Base-by-base conservation (phyloP, 2,113 vertebrate genomes). In the Lanius collurio region DNA sequence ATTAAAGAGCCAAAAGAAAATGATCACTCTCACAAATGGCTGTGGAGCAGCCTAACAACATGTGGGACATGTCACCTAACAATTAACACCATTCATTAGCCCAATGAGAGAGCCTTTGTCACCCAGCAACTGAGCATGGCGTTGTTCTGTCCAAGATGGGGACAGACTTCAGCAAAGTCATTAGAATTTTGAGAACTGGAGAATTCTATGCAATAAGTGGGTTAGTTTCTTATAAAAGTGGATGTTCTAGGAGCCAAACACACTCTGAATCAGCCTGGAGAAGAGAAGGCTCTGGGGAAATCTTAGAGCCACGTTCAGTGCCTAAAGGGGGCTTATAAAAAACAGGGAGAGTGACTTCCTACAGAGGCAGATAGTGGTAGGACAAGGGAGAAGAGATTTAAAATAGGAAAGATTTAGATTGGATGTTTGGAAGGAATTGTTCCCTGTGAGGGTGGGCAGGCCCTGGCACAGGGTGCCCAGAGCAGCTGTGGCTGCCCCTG, bases 21-120 rank as follows among this genome's bases (percentile, higher is more conserved):
- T 60, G 15, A 85, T 60, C 50, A 47, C 37, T 93, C 75, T 83
- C 3, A 9, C 27, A 59, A 92, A 90, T 39, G 56, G 79, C 88
- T 94, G 79, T 81, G 79, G 74, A 96, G 55, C 87, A 87, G 82
- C 63, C 81, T 65, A 62, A 88, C 74, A 91, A 83, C 93, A 50
- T 89, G 84, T 77, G 85, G 94, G 80, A 86, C 55, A 74, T 80
- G 79, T 70, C 93, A 94, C 79, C 67, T 67, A 94, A 96, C 92
- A 97, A 96, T 94, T 71, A 83, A 86, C 23, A 31, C 80, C 91
- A 95, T 95, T 97, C 91, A 94, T 60, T 83, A 75, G 30, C 30
- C 89, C 79, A 86, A 16, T 28, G 86, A 95, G 82, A 77, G 52
- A 86, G 83, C 44, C 84, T 94, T 94, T 96, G 94, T 94, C 88